Evolutionary conservation across 64 coral and sea anemone genomes (phyloP), one percentile per base, ranked within the genome.

Genomic region (Montipora cactus): DNA sequence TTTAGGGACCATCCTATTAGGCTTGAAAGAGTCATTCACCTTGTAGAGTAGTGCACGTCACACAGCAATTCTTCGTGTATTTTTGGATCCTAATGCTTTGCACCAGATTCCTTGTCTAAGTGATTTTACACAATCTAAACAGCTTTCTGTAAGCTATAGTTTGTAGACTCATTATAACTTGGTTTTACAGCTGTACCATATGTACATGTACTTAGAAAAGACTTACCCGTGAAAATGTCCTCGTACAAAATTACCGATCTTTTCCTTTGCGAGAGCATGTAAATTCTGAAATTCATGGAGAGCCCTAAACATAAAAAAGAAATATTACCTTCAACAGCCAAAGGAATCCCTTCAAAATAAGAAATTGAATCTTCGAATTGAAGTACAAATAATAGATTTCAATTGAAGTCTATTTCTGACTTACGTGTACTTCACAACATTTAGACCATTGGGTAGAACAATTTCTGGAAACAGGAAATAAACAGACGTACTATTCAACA

Each of bases 231-330:
- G 96, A 22, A 99, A 99, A 83, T 99, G 98, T 10, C 98, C 98
- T 66, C 92, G 87, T 5, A 96, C 95, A 87, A 99, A 99, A 59
- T 96, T 95, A 89, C 78, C 87, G 23, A 99, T 99, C 67, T 99
- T 99, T 10, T 99, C 98, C 51, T 99, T 99, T 9, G 98, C 91
- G 13, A 88, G 79, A 6, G 98, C 98, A 72, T 99, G 98, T 0
- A 99, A 95, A 87, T 99, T 99, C 67, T 99, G 98, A 87, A 99
- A 99, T 66, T 99, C 98, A 64, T 99, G 98, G 62, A 99, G 79
- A 75, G 98, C 98, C 11, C 98, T 99, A 19, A 64, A 78, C 67
- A 80, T 58, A 74, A 62, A 12, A 52, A 96, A 81, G 8, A 0
- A 74, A 57, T 57, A 57, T 57, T 57, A 57, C 53, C 53, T 57